Conservation (phyloP, 2,113 vertebrate species). For the Gambusia affinis region DNA sequence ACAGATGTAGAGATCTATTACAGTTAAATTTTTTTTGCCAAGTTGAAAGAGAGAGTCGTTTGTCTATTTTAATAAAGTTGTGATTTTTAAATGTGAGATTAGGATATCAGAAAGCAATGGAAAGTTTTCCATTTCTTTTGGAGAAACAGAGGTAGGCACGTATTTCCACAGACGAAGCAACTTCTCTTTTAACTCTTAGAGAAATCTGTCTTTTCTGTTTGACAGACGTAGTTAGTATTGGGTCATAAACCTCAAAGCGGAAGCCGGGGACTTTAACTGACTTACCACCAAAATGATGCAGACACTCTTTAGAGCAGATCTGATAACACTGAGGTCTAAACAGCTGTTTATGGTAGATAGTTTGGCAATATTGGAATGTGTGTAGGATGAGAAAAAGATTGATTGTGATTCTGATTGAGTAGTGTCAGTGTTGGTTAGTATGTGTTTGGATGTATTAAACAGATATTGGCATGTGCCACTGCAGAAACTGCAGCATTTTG, state of each 20-base stretch:
- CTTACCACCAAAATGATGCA: conserved; percentile 9
- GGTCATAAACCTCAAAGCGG: background rate
- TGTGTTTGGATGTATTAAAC: conserved; percentile 21
- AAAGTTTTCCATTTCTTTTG: background rate
- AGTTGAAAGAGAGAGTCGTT: background rate
- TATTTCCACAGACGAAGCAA: background rate
- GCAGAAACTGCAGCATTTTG: conserved; percentile 22
- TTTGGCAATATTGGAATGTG: conserved; percentile 23
- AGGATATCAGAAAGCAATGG: background rate
- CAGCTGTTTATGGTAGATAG: conserved; percentile 18
- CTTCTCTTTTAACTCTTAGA: background rate
- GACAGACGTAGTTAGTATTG: background rate
- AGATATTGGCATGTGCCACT: conserved; percentile 26
- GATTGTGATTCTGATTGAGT: conserved; percentile 7
- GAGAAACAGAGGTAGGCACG: background rate
- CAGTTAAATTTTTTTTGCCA: background rate
- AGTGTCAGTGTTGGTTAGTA: conserved; percentile 4
- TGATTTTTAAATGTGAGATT: background rate
- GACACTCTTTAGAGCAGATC: background rate
- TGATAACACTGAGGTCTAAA: conserved; percentile 4
- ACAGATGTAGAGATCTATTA: background rate
- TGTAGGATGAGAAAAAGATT: background rate
- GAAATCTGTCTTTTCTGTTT: background rate
- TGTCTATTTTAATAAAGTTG: background rate
- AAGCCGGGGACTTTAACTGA: conserved; percentile 6